phyloP scores from a whole-genome alignment of 1,140 invertebrate genomes.

The Sinella curviseta region DNA sequence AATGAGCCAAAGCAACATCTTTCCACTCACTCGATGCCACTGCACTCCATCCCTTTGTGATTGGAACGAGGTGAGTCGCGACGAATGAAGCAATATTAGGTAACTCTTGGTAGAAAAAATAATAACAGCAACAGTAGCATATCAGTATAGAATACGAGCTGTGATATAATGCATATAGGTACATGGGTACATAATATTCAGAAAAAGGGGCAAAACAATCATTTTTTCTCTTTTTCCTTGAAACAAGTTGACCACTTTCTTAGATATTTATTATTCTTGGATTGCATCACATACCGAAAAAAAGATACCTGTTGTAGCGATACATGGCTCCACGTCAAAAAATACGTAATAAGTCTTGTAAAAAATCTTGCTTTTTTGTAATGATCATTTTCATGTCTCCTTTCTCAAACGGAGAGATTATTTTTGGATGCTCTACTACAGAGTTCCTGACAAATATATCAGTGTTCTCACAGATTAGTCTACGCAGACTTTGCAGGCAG shows the following conservation, averaged over 20 bases:
- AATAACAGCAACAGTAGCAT: too few species aligned
- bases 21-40: too few species aligned
- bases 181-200: too few species aligned
- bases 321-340: background rate
- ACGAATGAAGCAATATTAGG: background rate
- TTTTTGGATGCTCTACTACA: too few species aligned
- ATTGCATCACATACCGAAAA: conserved; percentile 11
- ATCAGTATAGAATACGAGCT: too few species aligned
- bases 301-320: background rate
- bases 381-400: background rate
- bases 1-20: background rate
- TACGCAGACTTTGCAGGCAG: background rate
- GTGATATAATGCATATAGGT: too few species aligned
- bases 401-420: too few species aligned
- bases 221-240: too few species aligned
- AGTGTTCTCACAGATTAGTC: background rate
- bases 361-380: background rate
- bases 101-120: background rate
- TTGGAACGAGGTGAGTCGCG: background rate
- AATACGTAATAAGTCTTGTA: conserved; percentile 8
- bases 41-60: conserved; percentile 6
- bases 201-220: conserved; percentile 7
- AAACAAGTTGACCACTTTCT: conserved; percentile 4
- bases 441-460: background rate
- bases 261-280: background rate